Evolutionary conservation across 1,140 invertebrate species (phyloP), one percentile per base, ranked within the genome.

Genomic region (Drosophila nannoptera): DNA sequence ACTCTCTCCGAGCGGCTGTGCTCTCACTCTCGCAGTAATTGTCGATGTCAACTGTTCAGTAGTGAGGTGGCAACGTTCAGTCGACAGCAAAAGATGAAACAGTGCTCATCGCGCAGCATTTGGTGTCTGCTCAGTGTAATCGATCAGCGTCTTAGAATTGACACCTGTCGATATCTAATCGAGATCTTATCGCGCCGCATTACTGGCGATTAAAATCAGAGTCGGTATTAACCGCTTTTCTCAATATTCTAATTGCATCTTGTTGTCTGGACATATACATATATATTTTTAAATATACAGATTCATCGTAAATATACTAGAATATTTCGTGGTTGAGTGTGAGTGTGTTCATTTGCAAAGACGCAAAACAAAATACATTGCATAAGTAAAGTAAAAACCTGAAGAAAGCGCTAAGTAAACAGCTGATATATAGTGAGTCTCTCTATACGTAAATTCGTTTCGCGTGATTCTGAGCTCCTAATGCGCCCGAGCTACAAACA

Each of bases 101-200:
- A 87, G 87, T 65, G 87, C 87, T 87, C 87, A 88, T 87, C 84
- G 75, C 74, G 87, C 84, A 78, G 68, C 73, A 75, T 58, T 75
- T 78, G 77, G 65, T 76, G 75, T 87, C 77, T 87, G 73, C 77
- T 87, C 63, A 88, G 77, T 87, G 78, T 77, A 77, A 88, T 87
- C 76, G 88, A 89, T 82, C 88, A 89, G 77, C 78, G 88, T 75
- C 80, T 89, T 73, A 73, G 87, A 84, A 89, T 89, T 87, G 88
- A 89, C 86, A 89, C 88, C 78, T 87, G 88, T 89, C 88, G 88
- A 87, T 89, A 89, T 78, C 69, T 89, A 77, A 89, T 89, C 67
- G 82, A 89, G 75, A 89, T 89, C 43, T 56, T 89, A 55, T 89
- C 88, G 54, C 88, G 88, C 61, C 88, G 88, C 67, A 82, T 89